A percentile compares a stretch with the other conserved stretches of the same genome.
Conservation (phyloP, 2,113 vertebrate genomes). For the Riparia riparia region DNA sequence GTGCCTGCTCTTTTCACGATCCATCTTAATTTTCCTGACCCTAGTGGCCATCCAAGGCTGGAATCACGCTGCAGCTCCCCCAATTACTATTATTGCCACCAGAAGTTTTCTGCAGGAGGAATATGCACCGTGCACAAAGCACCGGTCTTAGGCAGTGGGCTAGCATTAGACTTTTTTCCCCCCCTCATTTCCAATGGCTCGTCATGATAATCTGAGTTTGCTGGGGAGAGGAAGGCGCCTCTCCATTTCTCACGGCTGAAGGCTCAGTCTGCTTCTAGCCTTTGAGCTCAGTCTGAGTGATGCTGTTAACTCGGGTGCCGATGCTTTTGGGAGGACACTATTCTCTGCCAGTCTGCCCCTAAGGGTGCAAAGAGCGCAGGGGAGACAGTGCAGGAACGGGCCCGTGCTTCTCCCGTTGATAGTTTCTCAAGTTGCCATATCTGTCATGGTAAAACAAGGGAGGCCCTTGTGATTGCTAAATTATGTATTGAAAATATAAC, state of each 20-base stretch:
- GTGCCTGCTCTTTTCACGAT: not conserved
- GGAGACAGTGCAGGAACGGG: rapidly evolving
- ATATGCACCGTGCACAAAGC: not conserved
- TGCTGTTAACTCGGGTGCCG: not conserved
- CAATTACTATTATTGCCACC: not conserved
- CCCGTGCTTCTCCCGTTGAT: not conserved
- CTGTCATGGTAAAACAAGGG: not conserved
- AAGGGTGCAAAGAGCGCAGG: not conserved
- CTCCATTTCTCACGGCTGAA: not conserved
- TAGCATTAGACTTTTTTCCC: not conserved
- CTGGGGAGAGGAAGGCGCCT: not conserved
- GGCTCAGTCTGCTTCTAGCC: not conserved
- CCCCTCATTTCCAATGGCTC: not conserved
- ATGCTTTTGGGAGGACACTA: not conserved
- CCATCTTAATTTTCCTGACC: not conserved
- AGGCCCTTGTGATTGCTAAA: not conserved
- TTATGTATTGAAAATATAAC: not conserved
- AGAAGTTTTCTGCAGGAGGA: not conserved
- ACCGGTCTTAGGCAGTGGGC: not conserved
- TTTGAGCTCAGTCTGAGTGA: not conserved
- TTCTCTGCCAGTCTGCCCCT: not conserved
- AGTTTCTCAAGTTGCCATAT: slow-evolving; percentile 2
- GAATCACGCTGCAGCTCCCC: not conserved
- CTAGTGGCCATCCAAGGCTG: not conserved
- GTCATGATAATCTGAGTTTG: not conserved